Percentiles rank a stretch among this genome's conserved stretches.
phyloP scores from a whole-genome alignment of 1,140 invertebrate species.

The Atta colombica region DNA sequence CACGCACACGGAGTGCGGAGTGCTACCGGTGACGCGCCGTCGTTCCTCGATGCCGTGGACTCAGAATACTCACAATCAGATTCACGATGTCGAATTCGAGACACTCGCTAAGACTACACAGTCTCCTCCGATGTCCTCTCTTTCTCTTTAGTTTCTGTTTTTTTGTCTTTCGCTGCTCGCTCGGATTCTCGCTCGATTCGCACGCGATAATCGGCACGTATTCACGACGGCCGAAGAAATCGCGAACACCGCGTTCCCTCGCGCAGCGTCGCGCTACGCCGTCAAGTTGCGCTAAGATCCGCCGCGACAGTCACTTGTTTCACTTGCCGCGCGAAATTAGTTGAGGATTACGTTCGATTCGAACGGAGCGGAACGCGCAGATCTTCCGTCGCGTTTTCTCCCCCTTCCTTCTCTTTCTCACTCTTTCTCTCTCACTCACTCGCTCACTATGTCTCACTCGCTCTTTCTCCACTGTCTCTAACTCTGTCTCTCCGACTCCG shows the following conservation, averaged over 20 bases:
- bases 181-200: background rate
- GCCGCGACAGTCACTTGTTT: background rate
- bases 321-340: conserved; percentile 19
- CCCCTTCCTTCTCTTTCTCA: conserved; percentile 5
- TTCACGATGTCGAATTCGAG: conserved; percentile 3
- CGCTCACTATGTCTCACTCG: conserved; percentile 7
- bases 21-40: conserved; percentile 31
- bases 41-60: background rate
- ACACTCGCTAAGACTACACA: background rate
- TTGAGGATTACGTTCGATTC: conserved; percentile 34
- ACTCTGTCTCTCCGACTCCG: background rate
- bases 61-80: background rate
- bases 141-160: conserved; percentile 6
- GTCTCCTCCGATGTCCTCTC: background rate
- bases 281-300: background rate
- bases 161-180: conserved; percentile 6
- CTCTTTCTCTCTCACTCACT: background rate
- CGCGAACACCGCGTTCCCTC: background rate
- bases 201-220: background rate
- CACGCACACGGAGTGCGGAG: conserved; percentile 9
- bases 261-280: conserved; percentile 3
- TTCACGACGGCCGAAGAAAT: background rate
- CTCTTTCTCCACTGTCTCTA: background rate
- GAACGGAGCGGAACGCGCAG: conserved; percentile 19
- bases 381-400: conserved; percentile 57